These are phyloP conservation scores for Propithecus deckenii DNA, from an alignment of 2,797 vertebrate genomes.

Conservation along the genomic window DNA sequence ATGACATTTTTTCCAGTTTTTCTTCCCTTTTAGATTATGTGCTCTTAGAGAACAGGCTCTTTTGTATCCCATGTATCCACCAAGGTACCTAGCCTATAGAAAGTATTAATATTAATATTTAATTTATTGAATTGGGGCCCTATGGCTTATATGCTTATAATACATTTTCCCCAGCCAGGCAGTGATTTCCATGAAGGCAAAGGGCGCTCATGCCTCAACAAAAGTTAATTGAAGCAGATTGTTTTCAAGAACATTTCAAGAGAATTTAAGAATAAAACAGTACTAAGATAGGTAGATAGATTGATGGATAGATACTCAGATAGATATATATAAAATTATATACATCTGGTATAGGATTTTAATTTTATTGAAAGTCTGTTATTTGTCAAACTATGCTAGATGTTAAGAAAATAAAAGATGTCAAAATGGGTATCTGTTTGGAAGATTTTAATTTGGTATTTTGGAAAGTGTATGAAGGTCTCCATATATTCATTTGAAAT, in stretches of 20 bases:
- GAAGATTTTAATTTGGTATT: not conserved
- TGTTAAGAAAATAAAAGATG: not conserved
- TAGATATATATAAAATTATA: not conserved
- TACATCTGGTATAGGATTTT: not conserved
- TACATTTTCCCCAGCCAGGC: not conserved
- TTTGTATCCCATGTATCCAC: not conserved
- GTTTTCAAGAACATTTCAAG: not conserved
- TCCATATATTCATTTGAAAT: not conserved
- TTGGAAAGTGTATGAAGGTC: not conserved
- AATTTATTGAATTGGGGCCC: not conserved
- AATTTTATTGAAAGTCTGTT: slow-evolving; percentile 1
- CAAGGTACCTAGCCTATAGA: not conserved
- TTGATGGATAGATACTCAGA: not conserved
- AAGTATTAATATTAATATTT: not conserved
- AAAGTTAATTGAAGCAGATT: not conserved
- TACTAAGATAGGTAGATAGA: not conserved
- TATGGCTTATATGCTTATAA: not conserved
- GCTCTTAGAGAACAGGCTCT: not conserved
- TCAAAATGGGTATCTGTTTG: not conserved
- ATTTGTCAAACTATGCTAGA: not conserved
- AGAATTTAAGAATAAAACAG: not conserved
- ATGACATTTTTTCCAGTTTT: not conserved
- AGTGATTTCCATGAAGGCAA: not conserved
- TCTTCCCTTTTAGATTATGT: not conserved
- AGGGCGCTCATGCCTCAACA: not conserved